phyloP scores from a whole-genome alignment of 2,113 vertebrate genomes.

The Nycticebus coucang region DNA sequence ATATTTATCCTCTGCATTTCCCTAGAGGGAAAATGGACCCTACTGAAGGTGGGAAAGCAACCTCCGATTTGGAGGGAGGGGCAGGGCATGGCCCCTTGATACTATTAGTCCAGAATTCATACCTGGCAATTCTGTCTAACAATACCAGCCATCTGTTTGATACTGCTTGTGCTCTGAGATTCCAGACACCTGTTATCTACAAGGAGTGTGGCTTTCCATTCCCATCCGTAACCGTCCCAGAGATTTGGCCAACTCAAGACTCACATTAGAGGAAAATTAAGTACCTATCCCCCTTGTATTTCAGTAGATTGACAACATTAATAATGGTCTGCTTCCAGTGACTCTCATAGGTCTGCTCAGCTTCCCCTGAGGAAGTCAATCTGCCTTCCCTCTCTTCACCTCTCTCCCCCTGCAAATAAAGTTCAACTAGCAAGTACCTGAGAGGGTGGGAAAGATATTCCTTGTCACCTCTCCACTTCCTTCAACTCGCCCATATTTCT shows the following conservation, averaged over 20 bases:
- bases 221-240: background rate
- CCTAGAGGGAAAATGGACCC: background rate
- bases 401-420: background rate
- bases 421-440: background rate
- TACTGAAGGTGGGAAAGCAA: background rate
- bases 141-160: background rate
- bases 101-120: background rate
- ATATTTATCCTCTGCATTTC: background rate
- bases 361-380: background rate
- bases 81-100: background rate
- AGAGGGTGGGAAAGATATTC: background rate
- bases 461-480: background rate
- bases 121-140: background rate
- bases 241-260: background rate
- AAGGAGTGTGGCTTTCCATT: conserved; percentile 7
- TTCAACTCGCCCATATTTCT: background rate
- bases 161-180: background rate
- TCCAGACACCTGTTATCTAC: background rate
- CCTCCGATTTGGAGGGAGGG: background rate
- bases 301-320: background rate
- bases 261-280: conserved; percentile 5
- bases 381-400: background rate
- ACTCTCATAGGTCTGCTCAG: background rate
- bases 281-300: background rate
- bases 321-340: background rate